These are phyloP conservation scores for Ips nitidus DNA, from an alignment of 1,140 invertebrate species.

Conservation along the genomic window DNA sequence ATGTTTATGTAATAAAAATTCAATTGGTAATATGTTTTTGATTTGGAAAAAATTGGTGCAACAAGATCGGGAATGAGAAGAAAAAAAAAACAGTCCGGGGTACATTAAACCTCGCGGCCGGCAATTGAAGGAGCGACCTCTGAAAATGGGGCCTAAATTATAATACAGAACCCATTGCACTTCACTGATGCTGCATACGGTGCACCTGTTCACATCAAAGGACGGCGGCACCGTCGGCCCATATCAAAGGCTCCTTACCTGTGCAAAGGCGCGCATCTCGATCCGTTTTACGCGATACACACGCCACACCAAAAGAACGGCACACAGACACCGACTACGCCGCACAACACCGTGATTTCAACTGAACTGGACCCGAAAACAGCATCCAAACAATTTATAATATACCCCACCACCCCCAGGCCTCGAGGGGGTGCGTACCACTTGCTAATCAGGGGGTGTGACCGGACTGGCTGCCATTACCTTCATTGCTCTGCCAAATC, in stretches of 20 bases:
- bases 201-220: conserved; percentile 30
- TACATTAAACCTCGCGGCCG: conserved; percentile 4
- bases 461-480: too few species aligned
- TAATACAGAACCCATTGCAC: conserved; percentile 30
- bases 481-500: too few species aligned
- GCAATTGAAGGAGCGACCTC: neutral
- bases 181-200: conserved; percentile 14
- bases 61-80: too few species aligned
- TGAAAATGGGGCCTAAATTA: conserved; percentile 17
- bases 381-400: conserved; percentile 12
- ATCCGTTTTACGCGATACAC: conserved; percentile 24
- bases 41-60: too few species aligned
- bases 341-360: conserved; percentile 13
- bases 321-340: conserved; percentile 11
- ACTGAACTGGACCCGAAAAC: conserved; percentile 22
- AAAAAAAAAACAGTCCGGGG: neutral
- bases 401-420: conserved; percentile 11
- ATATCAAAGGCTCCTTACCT: conserved; percentile 29
- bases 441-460: neutral
- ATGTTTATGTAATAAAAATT: too few species aligned
- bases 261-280: conserved; percentile 27
- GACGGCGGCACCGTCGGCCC: conserved; percentile 23
- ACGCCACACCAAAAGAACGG: conserved; percentile 13
- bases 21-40: too few species aligned
- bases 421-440: conserved; percentile 9